Evolutionary conservation across 2,888 invertebrate genomes (phyloP), one percentile per base, ranked within the genome.

Genomic region (Xestobium rufovillosum): DNA sequence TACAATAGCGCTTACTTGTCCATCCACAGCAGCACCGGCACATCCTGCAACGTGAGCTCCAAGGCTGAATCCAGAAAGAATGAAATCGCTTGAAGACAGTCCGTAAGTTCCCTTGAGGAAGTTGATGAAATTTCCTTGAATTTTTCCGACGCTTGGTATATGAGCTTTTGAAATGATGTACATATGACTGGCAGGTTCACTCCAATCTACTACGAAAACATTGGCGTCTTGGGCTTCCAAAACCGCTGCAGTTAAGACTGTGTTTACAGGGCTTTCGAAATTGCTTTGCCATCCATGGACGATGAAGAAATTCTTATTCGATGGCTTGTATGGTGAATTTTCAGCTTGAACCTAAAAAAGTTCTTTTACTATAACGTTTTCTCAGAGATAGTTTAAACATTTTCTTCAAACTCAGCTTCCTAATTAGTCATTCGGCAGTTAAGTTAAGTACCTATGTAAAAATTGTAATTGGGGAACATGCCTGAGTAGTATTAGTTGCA

Each of bases 121-220:
- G 14, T 47, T 42, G 12, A 57, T 50, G 30, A 49, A 59, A 4
- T 45, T 19, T 13, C 56, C 61, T 2, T 52, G 33, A 16, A 44
- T 31, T 28, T 44, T 11, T 8, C 59, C 59, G 27, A 60, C 38
- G 8, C 28, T 25, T 14, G 44, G 43, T 3, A 56, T 54, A 13
- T 52, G 44, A 6, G 14, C 15, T 27, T 37, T 38, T 8, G 56
- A 49, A 3, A 39, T 37, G 1, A 45, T 3, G 36, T 59, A 60
- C 9, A 39, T 29, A n/a, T 19, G 19, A 14, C 44, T 45, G 2
- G 61, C 56, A 8, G 42, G 34, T 4, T 37, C 35, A 15, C 48
- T 46, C 63, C 61, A 63, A 41, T 57, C 58, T 3, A 62, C 56
- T 3, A 57, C 50, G 32, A 65, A 56, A 1, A 62, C 43, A 41